These are phyloP conservation scores for Sylvietta virens DNA, from an alignment of 2,113 vertebrate genomes.

Conservation along the genomic window DNA sequence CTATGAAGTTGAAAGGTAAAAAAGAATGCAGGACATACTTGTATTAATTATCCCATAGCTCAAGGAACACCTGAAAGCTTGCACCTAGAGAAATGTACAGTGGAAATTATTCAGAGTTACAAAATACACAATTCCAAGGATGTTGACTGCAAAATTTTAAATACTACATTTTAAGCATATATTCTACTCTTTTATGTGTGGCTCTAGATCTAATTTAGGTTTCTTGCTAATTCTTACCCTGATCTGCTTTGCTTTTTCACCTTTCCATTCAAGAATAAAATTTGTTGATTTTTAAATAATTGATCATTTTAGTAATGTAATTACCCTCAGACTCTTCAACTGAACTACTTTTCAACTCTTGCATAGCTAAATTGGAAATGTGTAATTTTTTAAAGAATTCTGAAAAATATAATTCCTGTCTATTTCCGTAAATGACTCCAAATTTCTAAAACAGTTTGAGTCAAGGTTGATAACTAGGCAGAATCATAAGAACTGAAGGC, in stretches of 20 bases:
- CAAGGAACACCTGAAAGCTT: neutral
- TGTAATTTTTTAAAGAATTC: neutral
- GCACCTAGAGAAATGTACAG: accelerated
- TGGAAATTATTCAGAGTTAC: neutral
- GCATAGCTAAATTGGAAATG: neutral
- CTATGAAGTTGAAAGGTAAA: neutral
- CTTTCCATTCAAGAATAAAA: neutral
- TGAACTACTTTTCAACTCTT: neutral
- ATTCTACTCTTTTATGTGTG: neutral
- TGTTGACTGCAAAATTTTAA: neutral
- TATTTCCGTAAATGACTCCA: neutral
- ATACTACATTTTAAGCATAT: neutral
- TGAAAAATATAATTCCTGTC: neutral
- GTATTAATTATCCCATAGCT: neutral
- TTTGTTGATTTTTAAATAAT: neutral
- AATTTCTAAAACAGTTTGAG: neutral
- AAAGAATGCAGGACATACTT: neutral
- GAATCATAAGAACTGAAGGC: neutral
- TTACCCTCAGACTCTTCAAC: neutral
- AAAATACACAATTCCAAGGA: neutral
- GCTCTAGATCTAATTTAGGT: neutral
- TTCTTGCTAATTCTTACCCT: neutral
- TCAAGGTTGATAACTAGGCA: neutral
- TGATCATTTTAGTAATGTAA: neutral
- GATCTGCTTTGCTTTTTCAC: neutral